These are phyloP conservation scores for Harpalus rufipes DNA, from an alignment of 2,888 invertebrate genomes.

Conservation along the genomic window DNA sequence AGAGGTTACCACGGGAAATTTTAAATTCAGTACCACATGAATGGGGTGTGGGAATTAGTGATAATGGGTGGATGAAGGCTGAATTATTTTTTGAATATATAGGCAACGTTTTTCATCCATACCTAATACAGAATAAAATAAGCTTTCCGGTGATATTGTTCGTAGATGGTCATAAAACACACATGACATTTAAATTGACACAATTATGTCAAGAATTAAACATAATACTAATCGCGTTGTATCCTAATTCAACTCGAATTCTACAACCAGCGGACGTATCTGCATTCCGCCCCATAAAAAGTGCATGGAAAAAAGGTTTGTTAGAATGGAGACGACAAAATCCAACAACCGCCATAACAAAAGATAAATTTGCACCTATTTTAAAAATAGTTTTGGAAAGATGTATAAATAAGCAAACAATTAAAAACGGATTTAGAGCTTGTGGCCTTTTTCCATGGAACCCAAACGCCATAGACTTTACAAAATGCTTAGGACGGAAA, in stretches of 20 bases:
- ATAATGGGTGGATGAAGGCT: slow-evolving; percentile 75
- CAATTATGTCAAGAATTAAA: slow-evolving; percentile 42
- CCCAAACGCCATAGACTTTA: slow-evolving; percentile 68
- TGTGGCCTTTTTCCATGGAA: slow-evolving; percentile 70
- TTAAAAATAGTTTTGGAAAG: slow-evolving; percentile 66
- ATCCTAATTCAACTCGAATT: slow-evolving; percentile 71
- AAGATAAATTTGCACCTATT: slow-evolving; percentile 70
- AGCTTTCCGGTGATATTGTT: slow-evolving; percentile 74
- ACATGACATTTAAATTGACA: slow-evolving; percentile 42
- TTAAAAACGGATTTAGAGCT: slow-evolving; percentile 69
- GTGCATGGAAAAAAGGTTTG: slow-evolving; percentile 69
- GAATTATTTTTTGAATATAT: slow-evolving; percentile 75
- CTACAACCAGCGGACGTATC: slow-evolving; percentile 71
- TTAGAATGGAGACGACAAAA: slow-evolving; percentile 69
- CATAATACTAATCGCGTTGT: slow-evolving; percentile 70
- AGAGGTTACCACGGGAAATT: slow-evolving; percentile 73
- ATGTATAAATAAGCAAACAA: slow-evolving; percentile 17
- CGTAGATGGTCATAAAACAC: slow-evolving; percentile 71
- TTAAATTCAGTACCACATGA: slow-evolving; percentile 72
- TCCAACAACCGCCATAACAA: slow-evolving; percentile 63
- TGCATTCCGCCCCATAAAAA: slow-evolving; percentile 70
- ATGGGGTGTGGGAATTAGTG: slow-evolving; percentile 74
- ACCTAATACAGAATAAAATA: slow-evolving; percentile 70
- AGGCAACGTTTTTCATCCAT: slow-evolving; percentile 72
- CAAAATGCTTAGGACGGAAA: slow-evolving; percentile 50